Conservation (phyloP, 2,888 invertebrate genomes). For the Psylliodes chrysocephalus region DNA sequence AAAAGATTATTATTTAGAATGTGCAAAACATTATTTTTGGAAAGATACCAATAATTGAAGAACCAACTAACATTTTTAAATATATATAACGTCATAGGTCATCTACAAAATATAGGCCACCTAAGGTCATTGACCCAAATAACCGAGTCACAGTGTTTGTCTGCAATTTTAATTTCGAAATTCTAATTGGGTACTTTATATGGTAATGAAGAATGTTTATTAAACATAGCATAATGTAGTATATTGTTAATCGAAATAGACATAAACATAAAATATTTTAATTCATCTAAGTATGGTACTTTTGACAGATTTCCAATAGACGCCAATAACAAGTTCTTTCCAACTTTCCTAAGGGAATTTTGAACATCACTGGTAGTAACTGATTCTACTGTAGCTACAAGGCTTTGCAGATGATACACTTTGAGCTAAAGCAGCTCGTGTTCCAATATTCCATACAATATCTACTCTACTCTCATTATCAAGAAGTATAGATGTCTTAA, state of each 20-base stretch:
- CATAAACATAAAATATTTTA: conserved; percentile 61
- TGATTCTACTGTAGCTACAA: conserved; percentile 75
- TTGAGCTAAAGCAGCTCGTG: conserved; percentile 76
- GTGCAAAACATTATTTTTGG: too few relatives aligned
- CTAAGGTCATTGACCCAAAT: too few relatives aligned
- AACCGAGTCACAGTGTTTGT: too few relatives aligned
- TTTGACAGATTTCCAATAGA: conserved; percentile 81
- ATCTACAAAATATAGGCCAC: too few relatives aligned
- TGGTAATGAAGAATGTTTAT: neutral
- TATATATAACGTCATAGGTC: too few relatives aligned
- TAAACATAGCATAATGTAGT: neutral
- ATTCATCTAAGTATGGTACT: conserved; percentile 84
- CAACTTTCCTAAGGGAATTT: conserved; percentile 75
- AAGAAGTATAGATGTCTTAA: conserved; percentile 76
- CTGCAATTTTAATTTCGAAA: too few relatives aligned
- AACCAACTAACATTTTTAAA: too few relatives aligned
- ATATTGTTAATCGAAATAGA: conserved; percentile 1
- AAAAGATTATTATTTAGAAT: too few relatives aligned
- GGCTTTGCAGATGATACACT: conserved; percentile 65
- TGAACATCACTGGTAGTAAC: conserved; percentile 76
- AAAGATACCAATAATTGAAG: too few relatives aligned
- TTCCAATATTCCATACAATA: conserved; percentile 74
- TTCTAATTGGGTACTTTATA: conserved; percentile 19
- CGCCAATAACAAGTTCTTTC: conserved; percentile 80
- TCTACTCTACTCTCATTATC: conserved; percentile 71